Percentiles rank a stretch among this genome's conserved stretches.
phyloP scores from a whole-genome alignment of 2,113 vertebrate species.

The Passer domesticus region DNA sequence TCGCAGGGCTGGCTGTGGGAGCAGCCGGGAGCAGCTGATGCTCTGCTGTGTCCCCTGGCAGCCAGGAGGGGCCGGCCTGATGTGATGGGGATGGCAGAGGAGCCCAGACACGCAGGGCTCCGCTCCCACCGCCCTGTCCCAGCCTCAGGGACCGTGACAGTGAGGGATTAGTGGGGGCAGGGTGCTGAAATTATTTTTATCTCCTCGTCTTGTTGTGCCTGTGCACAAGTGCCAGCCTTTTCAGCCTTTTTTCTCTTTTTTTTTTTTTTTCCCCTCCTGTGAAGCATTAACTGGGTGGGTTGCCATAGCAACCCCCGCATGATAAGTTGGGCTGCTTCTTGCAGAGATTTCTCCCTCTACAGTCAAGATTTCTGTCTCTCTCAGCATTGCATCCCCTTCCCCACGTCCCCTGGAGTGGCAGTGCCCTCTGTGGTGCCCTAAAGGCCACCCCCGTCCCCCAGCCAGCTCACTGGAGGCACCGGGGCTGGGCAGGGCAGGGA shows the following conservation, averaged over 20 bases:
- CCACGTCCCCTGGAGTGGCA: background rate
- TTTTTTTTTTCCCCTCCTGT: background rate
- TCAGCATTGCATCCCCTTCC: background rate
- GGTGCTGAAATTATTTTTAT: conserved; percentile 8
- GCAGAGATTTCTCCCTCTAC: conserved; percentile 23
- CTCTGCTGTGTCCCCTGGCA: background rate
- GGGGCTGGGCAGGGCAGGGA: background rate
- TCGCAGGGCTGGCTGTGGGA: background rate
- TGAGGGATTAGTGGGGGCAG: background rate
- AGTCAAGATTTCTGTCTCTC: background rate
- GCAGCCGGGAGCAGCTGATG: background rate
- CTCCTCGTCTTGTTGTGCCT: background rate
- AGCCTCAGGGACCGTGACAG: background rate
- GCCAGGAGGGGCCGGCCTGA: background rate
- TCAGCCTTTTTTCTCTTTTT: background rate
- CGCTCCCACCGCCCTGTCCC: background rate
- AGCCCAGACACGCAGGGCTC: background rate
- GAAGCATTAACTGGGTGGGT: conserved; percentile 55
- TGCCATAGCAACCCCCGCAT: conserved; percentile 61
- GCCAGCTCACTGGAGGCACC: background rate
- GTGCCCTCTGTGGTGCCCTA: background rate
- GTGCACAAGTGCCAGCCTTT: conserved; percentile 37
- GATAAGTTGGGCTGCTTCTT: conserved; percentile 13
- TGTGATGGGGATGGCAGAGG: background rate
- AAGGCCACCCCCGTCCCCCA: background rate